phyloP scores from a whole-genome alignment of 1,140 invertebrate genomes.

The Pomacea maculata region DNA sequence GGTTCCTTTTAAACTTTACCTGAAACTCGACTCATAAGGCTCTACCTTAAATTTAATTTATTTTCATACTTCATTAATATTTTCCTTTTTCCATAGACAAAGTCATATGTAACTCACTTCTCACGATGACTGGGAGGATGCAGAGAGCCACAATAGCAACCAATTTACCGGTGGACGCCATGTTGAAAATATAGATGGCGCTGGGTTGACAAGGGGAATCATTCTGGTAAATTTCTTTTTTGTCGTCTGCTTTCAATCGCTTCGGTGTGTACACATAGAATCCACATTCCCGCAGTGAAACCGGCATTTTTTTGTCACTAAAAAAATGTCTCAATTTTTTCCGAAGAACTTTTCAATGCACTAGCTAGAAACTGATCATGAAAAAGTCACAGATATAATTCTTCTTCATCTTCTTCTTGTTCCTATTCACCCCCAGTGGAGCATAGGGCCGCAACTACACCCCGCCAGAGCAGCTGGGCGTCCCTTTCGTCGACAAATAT shows the following conservation, averaged over 20 bases:
- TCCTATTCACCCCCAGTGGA: too few relatives aligned
- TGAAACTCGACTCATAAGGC: background rate
- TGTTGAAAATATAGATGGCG: slow-evolving; percentile 22
- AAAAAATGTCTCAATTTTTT: too few relatives aligned
- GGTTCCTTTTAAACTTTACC: background rate
- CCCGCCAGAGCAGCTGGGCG: too few relatives aligned
- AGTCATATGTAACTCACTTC: slow-evolving; percentile 17
- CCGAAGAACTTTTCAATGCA: too few relatives aligned
- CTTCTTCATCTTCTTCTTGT: too few relatives aligned
- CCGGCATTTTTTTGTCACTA: too few relatives aligned
- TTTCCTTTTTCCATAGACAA: background rate
- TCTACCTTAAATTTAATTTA: background rate
- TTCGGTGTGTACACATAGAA: too few relatives aligned
- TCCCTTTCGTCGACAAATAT: too few relatives aligned
- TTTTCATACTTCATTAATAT: background rate
- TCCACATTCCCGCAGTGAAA: too few relatives aligned
- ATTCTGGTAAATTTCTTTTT: background rate
- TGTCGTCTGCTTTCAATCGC: slow-evolving; percentile 7
- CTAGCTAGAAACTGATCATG: too few relatives aligned
- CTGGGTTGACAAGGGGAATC: slow-evolving; percentile 4
- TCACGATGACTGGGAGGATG: slow-evolving; percentile 27
- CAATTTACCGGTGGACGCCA: slow-evolving; percentile 35
- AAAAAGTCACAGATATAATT: too few relatives aligned
- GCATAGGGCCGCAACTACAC: too few relatives aligned
- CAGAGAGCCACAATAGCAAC: slow-evolving; percentile 24